Evolutionary conservation across 2,113 vertebrate species (phyloP), one percentile per base, ranked within the genome.

Genomic region (Tympanuchus pallidicinctus): DNA sequence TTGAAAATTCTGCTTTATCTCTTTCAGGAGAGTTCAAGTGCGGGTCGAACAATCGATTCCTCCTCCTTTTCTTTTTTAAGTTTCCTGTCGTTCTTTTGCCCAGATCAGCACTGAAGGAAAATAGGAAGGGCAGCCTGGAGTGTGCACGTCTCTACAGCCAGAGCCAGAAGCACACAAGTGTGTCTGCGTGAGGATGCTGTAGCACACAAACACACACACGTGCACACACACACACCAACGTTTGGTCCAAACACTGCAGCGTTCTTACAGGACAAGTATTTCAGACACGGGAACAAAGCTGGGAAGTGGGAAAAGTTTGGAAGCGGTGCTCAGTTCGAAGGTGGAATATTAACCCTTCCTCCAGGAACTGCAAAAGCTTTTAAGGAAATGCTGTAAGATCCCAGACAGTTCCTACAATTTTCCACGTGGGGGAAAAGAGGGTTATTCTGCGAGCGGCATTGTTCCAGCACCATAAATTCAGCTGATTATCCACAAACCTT

Each of bases 1-100:
- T 98, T 98, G 98, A 98, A 98, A 98, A 98, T 98, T 98, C 98
- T 95, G 97, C 98, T 98, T 98, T 98, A 98, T 98, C 98, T 98
- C 98, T 98, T 98, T 98, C 98, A 98, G 98, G 97, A 96, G 98
- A 98, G 99, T 99, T 99, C 98, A 99, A 99, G 99, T 98, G 98
- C 98, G 98, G 98, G 98, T 99, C 98, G 98, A 99, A 98, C 98
- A 98, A 99, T 99, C 97, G 98, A 99, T 99, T 98, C 98, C 97
- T 98, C 97, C 97, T 97, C 96, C 97, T 98, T 98, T 98, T 97
- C 97, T 98, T 98, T 98, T 98, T 98, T 97, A 98, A 98, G 98
- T 99, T 99, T 99, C 98, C 98, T 98, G 97, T 97, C 98, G 97
- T 98, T 98, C 97, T 99, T 99, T 98, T 99, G 98, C 98, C 98